phyloP scores from a whole-genome alignment of 2,888 invertebrate genomes.

The Norana najaformis region DNA sequence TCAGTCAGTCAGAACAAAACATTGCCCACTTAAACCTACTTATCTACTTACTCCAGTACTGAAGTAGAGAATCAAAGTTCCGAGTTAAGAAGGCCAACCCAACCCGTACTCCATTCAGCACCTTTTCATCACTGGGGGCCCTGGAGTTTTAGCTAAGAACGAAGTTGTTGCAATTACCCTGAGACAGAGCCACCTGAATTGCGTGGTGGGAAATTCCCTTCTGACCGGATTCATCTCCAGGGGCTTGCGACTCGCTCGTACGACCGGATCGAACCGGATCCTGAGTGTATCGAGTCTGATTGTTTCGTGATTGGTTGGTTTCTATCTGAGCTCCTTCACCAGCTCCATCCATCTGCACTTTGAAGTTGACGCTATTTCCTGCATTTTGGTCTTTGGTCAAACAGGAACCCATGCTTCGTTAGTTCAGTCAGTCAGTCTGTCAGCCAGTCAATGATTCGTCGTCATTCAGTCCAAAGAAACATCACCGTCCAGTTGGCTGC shows the following conservation, averaged over 20 bases:
- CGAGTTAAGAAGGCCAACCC: no score
- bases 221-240: background rate
- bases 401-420: background rate
- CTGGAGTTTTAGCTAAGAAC: no score
- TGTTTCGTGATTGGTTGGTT: background rate
- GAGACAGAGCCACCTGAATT: constrained; percentile 23
- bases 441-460: background rate
- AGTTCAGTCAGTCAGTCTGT: background rate
- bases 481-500: background rate
- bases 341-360: background rate
- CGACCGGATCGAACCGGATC: background rate
- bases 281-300: background rate
- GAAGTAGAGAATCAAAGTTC: no score
- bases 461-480: no score
- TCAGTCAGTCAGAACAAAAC: no score
- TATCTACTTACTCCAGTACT: no score
- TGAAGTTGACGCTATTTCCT: background rate
- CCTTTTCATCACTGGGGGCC: no score
- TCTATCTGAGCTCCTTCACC: background rate
- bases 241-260: background rate
- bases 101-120: no score
- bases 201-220: constrained; percentile 18
- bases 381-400: background rate
- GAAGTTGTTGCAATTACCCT: no score
- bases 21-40: no score